phyloP scores from a whole-genome alignment of 2,888 invertebrate genomes.

The Dyspetes luteomarginatus region DNA sequence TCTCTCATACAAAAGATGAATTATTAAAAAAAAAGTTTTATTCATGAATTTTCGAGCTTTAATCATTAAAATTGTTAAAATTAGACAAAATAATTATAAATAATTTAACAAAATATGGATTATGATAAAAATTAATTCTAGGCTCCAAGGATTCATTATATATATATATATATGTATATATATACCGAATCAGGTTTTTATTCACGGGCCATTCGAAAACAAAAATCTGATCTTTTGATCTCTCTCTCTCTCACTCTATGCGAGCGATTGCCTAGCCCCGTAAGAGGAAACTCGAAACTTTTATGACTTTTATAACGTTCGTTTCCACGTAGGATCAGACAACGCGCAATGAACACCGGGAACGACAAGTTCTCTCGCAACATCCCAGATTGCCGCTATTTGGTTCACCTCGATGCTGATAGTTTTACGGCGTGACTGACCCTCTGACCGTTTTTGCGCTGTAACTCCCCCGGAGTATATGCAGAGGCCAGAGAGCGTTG shows the following conservation, averaged over 20 bases:
- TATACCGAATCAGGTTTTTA: constrained; percentile 46
- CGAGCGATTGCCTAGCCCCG: neutral
- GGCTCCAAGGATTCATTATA: constrained; percentile 6
- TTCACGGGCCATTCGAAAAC: constrained; percentile 33
- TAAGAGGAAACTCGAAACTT: constrained; percentile 56
- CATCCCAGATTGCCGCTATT: constrained; percentile 29
- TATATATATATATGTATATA: constrained; percentile 4
- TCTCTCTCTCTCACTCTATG: neutral
- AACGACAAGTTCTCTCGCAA: neutral
- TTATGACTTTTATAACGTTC: constrained; percentile 62
- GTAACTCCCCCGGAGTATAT: constrained; percentile 11
- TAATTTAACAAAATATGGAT: neutral
- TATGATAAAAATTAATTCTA: constrained; percentile 17
- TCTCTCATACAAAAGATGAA: neutral
- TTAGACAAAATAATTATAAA: neutral
- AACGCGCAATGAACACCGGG: constrained; percentile 17
- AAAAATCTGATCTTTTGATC: constrained; percentile 42
- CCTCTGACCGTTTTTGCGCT: constrained; percentile 55
- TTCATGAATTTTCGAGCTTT: too few species aligned
- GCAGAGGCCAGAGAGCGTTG: constrained; percentile 25
- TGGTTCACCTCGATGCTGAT: constrained; percentile 59
- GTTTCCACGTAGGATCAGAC: constrained; percentile 11
- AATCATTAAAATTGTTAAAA: too few species aligned
- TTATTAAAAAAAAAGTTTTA: neutral
- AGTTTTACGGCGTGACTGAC: constrained; percentile 65